Base-by-base conservation (phyloP, 2,888 invertebrate genomes). In the Philereme vetulata region DNA sequence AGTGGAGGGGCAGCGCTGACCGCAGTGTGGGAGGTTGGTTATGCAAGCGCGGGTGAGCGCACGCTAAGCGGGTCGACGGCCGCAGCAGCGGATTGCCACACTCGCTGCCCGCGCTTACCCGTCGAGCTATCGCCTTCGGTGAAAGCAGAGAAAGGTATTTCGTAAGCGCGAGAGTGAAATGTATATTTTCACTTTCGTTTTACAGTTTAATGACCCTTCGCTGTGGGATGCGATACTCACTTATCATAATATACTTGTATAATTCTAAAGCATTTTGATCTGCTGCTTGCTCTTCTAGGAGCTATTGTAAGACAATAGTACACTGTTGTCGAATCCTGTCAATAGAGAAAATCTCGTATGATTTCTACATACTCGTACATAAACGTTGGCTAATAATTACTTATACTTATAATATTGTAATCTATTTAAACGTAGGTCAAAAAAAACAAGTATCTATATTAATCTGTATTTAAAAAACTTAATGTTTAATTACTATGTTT, bases 1-100 rank as follows among this genome's bases (percentile, higher is more conserved):
- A 61, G 53, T 64, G 69, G 62, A 60, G 65, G 59, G 66, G 69
- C 57, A 67, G 66, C 64, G 63, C 60, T 62, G 72, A 70, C 62
- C 56, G 63, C 62, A 55, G 65, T 63, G 68, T 62, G 65, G 66
- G 67, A 67, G 69, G 86, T 86, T 84, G 88, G 86, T 90, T 90
- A 90, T 90, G 90, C 90, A 91, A 90, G 87, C 86, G 84, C 85
- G 86, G 91, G 94, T 94, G 93, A 94, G 93, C 93, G 94, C 94
- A 92, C 93, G 92, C 87, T 93, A 94, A 94, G 92, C 94, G 88
- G 94, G 94, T 94, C 94, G 94, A 88, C 93, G 94, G 90, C 93
- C 94, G 93, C 90, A 88, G 78, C 76, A 72, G 76, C 70, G 52
- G 51, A 75, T 85, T 86, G 89, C 88, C 82, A 86, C 88, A 85